Conservation (phyloP, 2,797 vertebrate species). For the Tokudaia tokunoshimensis region DNA sequence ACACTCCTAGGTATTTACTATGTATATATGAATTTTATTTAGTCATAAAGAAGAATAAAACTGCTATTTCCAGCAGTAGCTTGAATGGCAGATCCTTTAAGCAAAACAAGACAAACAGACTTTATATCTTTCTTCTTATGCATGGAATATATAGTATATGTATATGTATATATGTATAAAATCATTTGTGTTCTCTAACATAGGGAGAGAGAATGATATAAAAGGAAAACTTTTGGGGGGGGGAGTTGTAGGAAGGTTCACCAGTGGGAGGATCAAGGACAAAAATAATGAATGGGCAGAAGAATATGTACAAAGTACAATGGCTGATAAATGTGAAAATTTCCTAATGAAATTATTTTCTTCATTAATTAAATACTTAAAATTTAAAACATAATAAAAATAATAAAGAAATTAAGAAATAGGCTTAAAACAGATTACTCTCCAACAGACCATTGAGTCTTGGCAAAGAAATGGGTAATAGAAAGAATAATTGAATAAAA, state of each 20-base stretch:
- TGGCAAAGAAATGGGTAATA: constrained; percentile 23
- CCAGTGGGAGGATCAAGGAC: background rate
- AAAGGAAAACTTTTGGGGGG: background rate
- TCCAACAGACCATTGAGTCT: background rate
- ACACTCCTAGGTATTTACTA: background rate
- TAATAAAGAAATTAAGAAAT: background rate
- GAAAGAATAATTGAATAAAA: background rate
- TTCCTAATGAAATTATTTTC: background rate
- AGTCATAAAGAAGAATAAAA: background rate
- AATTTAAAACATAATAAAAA: background rate
- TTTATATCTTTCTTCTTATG: background rate
- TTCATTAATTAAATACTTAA: background rate
- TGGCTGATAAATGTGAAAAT: background rate
- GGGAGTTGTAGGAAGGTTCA: background rate
- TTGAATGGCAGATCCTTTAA: background rate
- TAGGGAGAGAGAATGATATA: background rate
- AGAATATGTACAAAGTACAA: background rate
- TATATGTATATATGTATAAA: background rate
- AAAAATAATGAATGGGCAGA: background rate
- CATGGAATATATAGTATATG: background rate
- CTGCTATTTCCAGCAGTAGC: background rate
- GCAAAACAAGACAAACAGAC: background rate
- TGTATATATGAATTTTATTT: background rate
- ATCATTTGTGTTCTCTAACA: background rate
- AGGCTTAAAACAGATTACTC: constrained; percentile 1